phyloP scores from a whole-genome alignment of 1,140 invertebrate species.

The Helicorthomorpha holstii region DNA sequence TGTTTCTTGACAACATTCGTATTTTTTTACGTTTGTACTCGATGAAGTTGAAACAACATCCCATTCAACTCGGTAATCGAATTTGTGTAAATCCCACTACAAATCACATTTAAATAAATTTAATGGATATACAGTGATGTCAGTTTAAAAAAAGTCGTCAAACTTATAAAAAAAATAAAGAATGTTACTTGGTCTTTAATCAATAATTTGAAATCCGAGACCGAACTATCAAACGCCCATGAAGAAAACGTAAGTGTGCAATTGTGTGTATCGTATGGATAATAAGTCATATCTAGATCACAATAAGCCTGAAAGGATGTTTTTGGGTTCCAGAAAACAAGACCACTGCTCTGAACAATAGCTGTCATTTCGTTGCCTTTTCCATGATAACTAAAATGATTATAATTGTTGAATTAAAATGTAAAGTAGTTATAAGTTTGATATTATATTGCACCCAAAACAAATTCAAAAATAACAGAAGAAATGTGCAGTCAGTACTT shows the following conservation, averaged over 20 bases:
- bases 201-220: not conserved
- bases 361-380: too few species aligned
- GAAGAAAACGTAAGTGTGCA: not conserved
- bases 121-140: not conserved
- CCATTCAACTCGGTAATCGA: not conserved
- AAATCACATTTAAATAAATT: too few species aligned
- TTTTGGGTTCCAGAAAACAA: not conserved
- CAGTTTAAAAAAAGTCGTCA: too few species aligned
- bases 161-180: too few species aligned
- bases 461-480: too few species aligned
- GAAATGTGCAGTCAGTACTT: too few species aligned
- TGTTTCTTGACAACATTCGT: too few species aligned
- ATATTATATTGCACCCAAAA: too few species aligned
- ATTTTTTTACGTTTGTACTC: not conserved
- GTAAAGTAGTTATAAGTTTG: too few species aligned
- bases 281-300: not conserved
- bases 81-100: not conserved
- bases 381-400: too few species aligned
- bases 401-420: too few species aligned
- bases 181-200: too few species aligned
- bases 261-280: not conserved
- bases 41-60: not conserved
- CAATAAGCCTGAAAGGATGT: not conserved
- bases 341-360: not conserved
- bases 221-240: not conserved